Evolutionary conservation across 1,140 invertebrate species (phyloP).

Genomic region (Orchestia grillus): DNA sequence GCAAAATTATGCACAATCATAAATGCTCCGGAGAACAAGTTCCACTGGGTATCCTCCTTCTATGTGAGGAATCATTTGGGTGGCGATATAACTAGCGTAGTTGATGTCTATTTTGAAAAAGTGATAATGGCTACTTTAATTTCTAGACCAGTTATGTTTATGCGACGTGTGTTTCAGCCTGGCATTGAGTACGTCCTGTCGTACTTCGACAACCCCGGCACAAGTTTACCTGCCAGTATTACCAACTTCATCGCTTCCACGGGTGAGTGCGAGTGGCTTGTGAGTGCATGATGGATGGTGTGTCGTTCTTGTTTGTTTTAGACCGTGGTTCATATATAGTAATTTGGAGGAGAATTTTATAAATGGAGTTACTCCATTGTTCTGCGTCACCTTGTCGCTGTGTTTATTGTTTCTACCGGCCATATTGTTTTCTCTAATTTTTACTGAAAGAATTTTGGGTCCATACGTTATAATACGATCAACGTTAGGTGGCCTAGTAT

Average conservation of each 20-base stretch:
- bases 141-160: background rate
- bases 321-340: background rate
- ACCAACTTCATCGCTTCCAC: conserved; percentile 78
- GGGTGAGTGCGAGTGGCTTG: conserved; percentile 63
- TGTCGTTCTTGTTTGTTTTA: background rate
- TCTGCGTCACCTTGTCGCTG: no score
- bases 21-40: no score
- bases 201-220: conserved; percentile 88
- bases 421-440: no score
- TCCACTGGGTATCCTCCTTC: background rate
- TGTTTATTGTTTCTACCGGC: no score
- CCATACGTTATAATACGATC: no score
- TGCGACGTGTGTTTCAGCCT: conserved; percentile 68
- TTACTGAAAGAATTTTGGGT: no score
- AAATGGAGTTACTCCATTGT: background rate
- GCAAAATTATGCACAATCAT: no score
- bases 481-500: no score
- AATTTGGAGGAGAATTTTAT: background rate
- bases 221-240: conserved; percentile 78
- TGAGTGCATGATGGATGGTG: no score
- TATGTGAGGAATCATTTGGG: background rate
- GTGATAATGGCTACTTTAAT: no score
- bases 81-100: background rate
- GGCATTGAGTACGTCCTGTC: conserved; percentile 88
- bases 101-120: background rate